Base-by-base conservation (phyloP, 2,113 vertebrate species). In the Oncorhynchus clarkii region DNA sequence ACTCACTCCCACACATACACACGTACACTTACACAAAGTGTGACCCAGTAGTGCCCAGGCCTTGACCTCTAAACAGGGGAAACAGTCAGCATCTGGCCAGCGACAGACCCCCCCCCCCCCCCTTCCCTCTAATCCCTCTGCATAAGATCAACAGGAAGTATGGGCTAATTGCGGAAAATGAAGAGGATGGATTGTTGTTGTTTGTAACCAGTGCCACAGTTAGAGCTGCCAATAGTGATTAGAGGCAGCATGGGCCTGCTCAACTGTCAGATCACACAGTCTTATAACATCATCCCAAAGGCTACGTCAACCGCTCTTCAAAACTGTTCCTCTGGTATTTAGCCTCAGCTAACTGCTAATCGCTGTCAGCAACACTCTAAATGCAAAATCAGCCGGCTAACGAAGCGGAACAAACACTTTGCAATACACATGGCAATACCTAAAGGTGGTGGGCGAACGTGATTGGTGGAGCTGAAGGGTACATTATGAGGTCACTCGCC, bases 331-430 rank as follows among this genome's bases (percentile, higher is more conserved):
- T 71, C 31, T 20, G 67, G 34, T 70, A 54, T 18, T 16, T 54
- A 18, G 51, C 51, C 12, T 13, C 51, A 54, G 6, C n/a, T 76
- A 14, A 45, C 73, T 54, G 62, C 74, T 65, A 1, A 6, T 76
- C 64, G 74, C 70, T 83, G 84, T 86, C 87, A 85, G 76, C 78
- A 68, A 74, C 70, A 68, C 77, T 71, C 75, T 83, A 81, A 84
- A 88, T 87, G 87, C 81, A 72, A 85, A 88, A 83, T 86, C 80
- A 81, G 80, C 77, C 6, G 64, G 82, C 80, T 87, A 87, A 89
- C 84, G 73, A 80, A 74, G 85, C 83, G 75, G 84, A 81, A 86
- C 82, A 83, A 88, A 89, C 80, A 78, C 78, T 70, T 54, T 70
- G 60, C 74, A 9, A 76, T 67, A 72, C 34, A 22, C 64, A 72